Evolutionary conservation across 1,140 invertebrate genomes (phyloP).

Genomic region (Euwallacea fornicatus): DNA sequence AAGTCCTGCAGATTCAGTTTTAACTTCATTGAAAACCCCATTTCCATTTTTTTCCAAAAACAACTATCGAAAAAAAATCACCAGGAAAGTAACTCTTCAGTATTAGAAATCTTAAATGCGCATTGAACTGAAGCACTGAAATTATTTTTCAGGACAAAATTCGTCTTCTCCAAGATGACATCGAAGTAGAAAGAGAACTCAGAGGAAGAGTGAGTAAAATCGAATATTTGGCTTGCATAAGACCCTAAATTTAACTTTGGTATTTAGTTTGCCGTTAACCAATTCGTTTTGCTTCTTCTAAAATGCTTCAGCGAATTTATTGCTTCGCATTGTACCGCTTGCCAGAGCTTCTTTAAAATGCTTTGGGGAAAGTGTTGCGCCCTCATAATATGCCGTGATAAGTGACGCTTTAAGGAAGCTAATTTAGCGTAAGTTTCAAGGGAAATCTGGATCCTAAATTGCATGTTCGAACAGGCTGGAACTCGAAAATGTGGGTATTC

Average conservation of each 20-base stretch:
- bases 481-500: constrained; percentile 17
- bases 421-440: too few relatives aligned
- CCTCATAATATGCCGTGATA: too few relatives aligned
- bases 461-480: background rate
- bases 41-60: background rate
- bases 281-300: constrained; percentile 11
- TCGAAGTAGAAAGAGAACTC: constrained; percentile 95
- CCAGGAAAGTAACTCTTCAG: too few relatives aligned
- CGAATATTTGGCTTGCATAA: constrained; percentile 26
- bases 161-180: constrained; percentile 94
- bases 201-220: constrained; percentile 85
- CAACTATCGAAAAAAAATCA: too few relatives aligned
- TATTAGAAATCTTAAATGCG: too few relatives aligned
- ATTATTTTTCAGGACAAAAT: constrained; percentile 88
- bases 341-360: too few relatives aligned
- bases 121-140: background rate
- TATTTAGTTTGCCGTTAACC: constrained; percentile 8
- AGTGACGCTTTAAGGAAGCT: too few relatives aligned
- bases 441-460: too few relatives aligned
- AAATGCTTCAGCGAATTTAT: background rate
- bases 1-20: too few relatives aligned
- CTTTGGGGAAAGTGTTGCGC: too few relatives aligned
- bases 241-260: constrained; percentile 23
- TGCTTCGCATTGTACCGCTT: too few relatives aligned
- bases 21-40: too few relatives aligned